Evolutionary conservation across 2,888 invertebrate species (phyloP).

Genomic region (Protonemura montana): DNA sequence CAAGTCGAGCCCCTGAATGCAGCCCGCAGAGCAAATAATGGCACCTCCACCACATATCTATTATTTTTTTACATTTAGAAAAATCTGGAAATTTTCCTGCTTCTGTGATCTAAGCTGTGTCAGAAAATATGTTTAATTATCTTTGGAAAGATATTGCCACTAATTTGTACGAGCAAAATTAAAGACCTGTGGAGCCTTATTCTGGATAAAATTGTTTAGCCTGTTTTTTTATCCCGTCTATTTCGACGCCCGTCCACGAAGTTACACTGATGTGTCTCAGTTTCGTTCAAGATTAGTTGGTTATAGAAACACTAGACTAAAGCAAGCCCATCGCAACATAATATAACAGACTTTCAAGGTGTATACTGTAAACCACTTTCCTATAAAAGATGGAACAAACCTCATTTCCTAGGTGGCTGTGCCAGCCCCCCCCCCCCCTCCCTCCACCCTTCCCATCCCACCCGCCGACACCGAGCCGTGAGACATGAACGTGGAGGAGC

Average conservation of each 20-base stretch:
- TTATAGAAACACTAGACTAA: not conserved
- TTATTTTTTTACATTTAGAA: too few species aligned
- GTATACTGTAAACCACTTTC: slow-evolving; percentile 39
- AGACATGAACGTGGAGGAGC: slow-evolving; percentile 18
- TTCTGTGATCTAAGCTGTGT: too few species aligned
- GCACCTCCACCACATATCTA: too few species aligned
- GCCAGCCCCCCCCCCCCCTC: slow-evolving; percentile 20
- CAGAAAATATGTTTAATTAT: too few species aligned
- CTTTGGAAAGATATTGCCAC: too few species aligned
- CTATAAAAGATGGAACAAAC: slow-evolving; percentile 40
- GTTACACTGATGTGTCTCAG: not conserved
- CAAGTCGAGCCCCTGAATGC: not conserved
- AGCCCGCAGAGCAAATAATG: too few species aligned
- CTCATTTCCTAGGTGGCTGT: slow-evolving; percentile 23
- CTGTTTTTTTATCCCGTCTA: not conserved
- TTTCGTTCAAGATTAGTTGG: not conserved
- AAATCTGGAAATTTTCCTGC: too few species aligned
- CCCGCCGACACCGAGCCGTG: not conserved
- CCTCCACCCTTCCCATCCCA: not conserved
- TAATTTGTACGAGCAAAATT: too few species aligned
- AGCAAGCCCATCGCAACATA: not conserved
- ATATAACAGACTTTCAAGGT: slow-evolving; percentile 24
- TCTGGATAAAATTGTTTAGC: not conserved
- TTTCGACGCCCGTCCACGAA: not conserved
- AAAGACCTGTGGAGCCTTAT: too few species aligned